Percentiles rank a stretch among this genome's conserved stretches.
These are phyloP conservation scores for Cephus sareptanus DNA, from an alignment of 2,888 invertebrate species.

Conservation along the genomic window DNA sequence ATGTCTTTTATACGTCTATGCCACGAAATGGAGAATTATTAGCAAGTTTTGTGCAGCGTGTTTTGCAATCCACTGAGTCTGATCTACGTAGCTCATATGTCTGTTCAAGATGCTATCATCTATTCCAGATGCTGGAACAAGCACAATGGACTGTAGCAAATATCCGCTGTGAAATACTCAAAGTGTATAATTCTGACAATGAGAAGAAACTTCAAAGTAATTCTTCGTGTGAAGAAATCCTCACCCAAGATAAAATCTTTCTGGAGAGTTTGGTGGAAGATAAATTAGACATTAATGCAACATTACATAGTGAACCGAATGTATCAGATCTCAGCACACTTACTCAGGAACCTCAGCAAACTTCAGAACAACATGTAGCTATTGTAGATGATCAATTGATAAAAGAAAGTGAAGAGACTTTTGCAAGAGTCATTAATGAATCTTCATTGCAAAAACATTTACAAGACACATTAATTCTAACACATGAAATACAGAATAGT, in stretches of 20 bases:
- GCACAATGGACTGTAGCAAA: constrained; percentile 49
- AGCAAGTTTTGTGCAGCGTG: constrained; percentile 40
- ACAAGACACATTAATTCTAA: not conserved
- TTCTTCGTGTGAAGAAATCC: constrained; percentile 1
- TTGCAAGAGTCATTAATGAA: not conserved
- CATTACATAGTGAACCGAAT: constrained; percentile 7
- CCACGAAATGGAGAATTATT: constrained; percentile 43
- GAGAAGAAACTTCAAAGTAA: constrained; percentile 3
- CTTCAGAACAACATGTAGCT: not conserved
- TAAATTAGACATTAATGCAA: constrained; percentile 13
- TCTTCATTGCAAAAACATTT: not conserved
- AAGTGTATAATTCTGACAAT: constrained; percentile 35
- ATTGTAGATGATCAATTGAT: not conserved
- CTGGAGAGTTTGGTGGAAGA: constrained; percentile 14
- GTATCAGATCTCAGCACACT: not conserved
- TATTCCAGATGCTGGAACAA: constrained; percentile 52
- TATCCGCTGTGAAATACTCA: constrained; percentile 48
- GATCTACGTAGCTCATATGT: constrained; percentile 42
- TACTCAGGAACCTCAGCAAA: not conserved
- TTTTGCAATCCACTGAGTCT: constrained; percentile 32
- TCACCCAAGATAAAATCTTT: constrained; percentile 16
- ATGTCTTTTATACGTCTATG: constrained; percentile 48
- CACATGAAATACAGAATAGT: not conserved
- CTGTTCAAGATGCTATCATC: constrained; percentile 48
- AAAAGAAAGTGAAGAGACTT: not conserved